phyloP scores from a whole-genome alignment of 2,888 invertebrate species.

The Limnephilus marmoratus region DNA sequence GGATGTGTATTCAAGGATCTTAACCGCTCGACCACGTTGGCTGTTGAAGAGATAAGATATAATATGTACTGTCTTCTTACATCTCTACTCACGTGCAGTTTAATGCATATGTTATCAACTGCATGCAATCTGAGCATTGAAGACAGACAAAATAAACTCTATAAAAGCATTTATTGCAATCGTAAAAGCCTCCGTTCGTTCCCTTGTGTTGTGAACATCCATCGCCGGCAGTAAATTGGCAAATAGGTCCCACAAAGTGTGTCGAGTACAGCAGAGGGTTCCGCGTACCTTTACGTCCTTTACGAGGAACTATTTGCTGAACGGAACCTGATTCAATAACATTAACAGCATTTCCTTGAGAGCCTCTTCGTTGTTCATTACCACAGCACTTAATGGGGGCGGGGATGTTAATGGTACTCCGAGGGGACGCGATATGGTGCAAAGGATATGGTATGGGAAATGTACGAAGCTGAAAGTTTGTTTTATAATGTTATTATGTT shows the following conservation, averaged over 20 bases:
- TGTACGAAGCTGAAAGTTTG: background rate
- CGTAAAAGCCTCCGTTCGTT: background rate
- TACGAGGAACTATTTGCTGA: background rate
- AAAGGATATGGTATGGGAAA: background rate
- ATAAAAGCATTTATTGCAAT: background rate
- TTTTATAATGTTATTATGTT: background rate
- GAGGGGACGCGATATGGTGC: background rate
- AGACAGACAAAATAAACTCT: background rate
- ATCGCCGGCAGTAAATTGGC: background rate
- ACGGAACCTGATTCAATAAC: background rate
- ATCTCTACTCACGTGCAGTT: too few relatives aligned
- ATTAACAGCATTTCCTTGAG: background rate
- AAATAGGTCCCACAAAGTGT: background rate
- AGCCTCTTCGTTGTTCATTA: constrained; percentile 2
- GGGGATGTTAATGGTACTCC: background rate
- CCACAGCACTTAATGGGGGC: background rate
- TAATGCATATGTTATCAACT: too few relatives aligned
- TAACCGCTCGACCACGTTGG: too few relatives aligned
- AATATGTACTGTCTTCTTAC: too few relatives aligned
- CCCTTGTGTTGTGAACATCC: background rate
- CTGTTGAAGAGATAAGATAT: too few relatives aligned
- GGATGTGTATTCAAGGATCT: too few relatives aligned
- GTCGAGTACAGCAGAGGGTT: background rate
- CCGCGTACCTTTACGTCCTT: too few relatives aligned
- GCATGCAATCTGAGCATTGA: background rate